These are phyloP conservation scores for Agonum fuliginosum DNA, from an alignment of 2,888 invertebrate genomes.

Conservation along the genomic window DNA sequence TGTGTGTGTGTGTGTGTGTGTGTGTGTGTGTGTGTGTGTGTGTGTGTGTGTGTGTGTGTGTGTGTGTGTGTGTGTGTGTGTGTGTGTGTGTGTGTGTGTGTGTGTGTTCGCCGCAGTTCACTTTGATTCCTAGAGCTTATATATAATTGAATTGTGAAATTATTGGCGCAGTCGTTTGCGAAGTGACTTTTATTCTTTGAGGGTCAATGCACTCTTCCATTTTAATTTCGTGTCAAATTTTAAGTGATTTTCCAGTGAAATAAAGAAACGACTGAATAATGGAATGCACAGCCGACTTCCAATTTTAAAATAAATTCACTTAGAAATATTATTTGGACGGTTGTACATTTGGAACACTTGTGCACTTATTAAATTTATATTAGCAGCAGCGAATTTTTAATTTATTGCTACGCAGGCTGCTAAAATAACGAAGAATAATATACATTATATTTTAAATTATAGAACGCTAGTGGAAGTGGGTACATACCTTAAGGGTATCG, in stretches of 20 bases:
- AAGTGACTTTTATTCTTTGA: conserved; percentile 51
- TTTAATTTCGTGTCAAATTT: conserved; percentile 46
- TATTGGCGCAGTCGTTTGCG: conserved; percentile 47
- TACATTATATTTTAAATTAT: too few species aligned
- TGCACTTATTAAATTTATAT: conserved; percentile 3
- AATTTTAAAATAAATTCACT: conserved; percentile 33
- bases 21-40: neutral
- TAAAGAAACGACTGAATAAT: conserved; percentile 28
- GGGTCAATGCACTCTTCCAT: conserved; percentile 46
- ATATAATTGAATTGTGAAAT: conserved; percentile 58
- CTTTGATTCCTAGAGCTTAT: conserved; percentile 56
- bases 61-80: neutral
- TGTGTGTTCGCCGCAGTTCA: neutral
- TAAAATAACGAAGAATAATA: too few species aligned
- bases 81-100: conserved; percentile 1
- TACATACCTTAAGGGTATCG: too few species aligned
- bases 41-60: neutral
- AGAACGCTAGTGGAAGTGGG: too few species aligned
- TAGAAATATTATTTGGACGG: conserved; percentile 27
- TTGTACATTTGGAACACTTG: conserved; percentile 8
- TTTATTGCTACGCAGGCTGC: neutral
- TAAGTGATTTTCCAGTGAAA: conserved; percentile 49
- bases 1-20: neutral
- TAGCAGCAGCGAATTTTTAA: conserved; percentile 1
- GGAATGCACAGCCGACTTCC: neutral